These are phyloP conservation scores for Drosophila ficusphila DNA, from an alignment of 1,140 invertebrate genomes.

Conservation along the genomic window DNA sequence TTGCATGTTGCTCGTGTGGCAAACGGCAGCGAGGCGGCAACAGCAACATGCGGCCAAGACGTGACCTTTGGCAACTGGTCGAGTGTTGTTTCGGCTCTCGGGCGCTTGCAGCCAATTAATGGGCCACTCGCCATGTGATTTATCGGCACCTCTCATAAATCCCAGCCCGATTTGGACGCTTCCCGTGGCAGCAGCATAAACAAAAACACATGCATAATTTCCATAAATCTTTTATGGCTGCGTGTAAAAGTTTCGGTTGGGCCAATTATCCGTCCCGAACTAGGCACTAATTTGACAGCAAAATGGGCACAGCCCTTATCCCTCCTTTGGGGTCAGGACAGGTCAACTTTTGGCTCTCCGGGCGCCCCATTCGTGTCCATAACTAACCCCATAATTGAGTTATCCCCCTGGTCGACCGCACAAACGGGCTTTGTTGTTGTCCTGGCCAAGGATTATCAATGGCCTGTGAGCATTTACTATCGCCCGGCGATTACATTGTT, in stretches of 20 bases:
- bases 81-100: conserved; percentile 43
- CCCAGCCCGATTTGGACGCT: conserved; percentile 25
- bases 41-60: conserved; percentile 49
- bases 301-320: conserved; percentile 55
- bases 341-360: background rate
- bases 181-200: conserved; percentile 42
- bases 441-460: conserved; percentile 51
- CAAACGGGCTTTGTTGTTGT: conserved; percentile 26
- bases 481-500: background rate
- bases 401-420: conserved; percentile 39
- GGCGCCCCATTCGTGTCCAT: conserved; percentile 13
- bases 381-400: conserved; percentile 65
- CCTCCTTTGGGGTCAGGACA: conserved; percentile 8
- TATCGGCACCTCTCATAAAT: conserved; percentile 68
- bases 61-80: conserved; percentile 74
- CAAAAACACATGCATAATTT: conserved; percentile 77
- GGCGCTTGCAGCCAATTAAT: conserved; percentile 68
- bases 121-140: conserved; percentile 62
- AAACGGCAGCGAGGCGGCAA: no score
- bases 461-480: conserved; percentile 3
- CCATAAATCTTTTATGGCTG: conserved; percentile 78
- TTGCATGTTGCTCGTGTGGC: conserved; percentile 1
- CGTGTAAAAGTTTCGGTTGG: conserved; percentile 63
- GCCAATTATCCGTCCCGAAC: conserved; percentile 72
- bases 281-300: conserved; percentile 79